Evolutionary conservation across 2,888 invertebrate species (phyloP).

Genomic region (Acrobeloides nanus): DNA sequence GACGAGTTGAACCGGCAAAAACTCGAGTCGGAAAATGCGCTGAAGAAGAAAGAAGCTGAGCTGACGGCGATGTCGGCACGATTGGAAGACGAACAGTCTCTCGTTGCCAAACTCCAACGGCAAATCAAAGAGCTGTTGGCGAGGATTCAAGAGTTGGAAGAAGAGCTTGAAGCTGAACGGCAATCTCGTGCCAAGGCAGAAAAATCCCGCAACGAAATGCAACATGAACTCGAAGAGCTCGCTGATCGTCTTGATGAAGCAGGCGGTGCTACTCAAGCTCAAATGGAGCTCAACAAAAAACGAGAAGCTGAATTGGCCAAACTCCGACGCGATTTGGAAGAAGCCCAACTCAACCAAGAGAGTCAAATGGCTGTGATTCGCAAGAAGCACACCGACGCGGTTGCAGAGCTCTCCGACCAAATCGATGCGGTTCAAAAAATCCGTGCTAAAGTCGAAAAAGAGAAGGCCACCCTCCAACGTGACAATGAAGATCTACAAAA

Average conservation of each 20-base stretch:
- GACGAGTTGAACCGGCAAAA: conserved; percentile 49
- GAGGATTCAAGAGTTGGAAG: conserved; percentile 94
- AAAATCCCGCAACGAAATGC: conserved; percentile 90
- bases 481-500: conserved; percentile 95
- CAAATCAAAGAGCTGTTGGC: conserved; percentile 98
- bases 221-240: conserved; percentile 94
- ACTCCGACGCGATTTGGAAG: conserved; percentile 88
- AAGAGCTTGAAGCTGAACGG: conserved; percentile 97
- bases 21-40: conserved; percentile 41
- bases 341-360: conserved; percentile 70
- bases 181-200: conserved; percentile 64
- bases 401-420: conserved; percentile 98
- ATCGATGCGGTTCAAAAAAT: conserved; percentile 98
- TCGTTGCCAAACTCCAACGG: conserved; percentile 92
- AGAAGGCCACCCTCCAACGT: conserved; percentile 81
- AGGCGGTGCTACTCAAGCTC: conserved; percentile 96
- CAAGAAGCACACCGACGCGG: conserved; percentile 99
- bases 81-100: conserved; percentile 95
- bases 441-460: conserved; percentile 99
- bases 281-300: conserved; percentile 88
- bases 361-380: conserved; percentile 87
- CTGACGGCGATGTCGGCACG: conserved; percentile 86
- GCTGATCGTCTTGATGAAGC: conserved; percentile 81
- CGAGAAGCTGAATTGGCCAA: conserved; percentile 98
- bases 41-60: conserved; percentile 86